Base-by-base conservation (phyloP, 2,797 vertebrate genomes). In the Florisuga fusca region DNA sequence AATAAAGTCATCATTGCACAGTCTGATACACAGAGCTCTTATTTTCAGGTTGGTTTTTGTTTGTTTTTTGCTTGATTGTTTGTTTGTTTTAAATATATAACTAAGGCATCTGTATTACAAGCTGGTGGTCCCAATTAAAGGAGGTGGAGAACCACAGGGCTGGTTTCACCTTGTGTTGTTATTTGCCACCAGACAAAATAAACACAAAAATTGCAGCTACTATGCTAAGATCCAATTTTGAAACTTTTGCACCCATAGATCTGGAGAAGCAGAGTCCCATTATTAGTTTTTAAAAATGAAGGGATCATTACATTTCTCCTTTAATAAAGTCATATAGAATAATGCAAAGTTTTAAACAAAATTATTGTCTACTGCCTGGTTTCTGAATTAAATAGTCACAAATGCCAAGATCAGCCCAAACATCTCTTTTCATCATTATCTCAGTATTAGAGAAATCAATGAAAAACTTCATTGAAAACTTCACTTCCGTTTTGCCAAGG, bases 1-100 rank as follows among this genome's bases (percentile, higher is more conserved):
- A 96, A 95, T 93, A 92, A 93, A 94, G 69, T 62, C 68, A 89
- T 94, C 87, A 88, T 73, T 2, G 1, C 45, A 48, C 38, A 83
- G 62, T 83, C 33, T 74, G 73, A 92, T 83, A 66, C 69, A 89
- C 43, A 34, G 15, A 63, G 20, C 34, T 78, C 68, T 80, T 33
- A 38, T 78, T 80, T 90, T n/a, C 75, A 69, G 38, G 31, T n/a
- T 68, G 2, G 2, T 0, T 46, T 46, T 18, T 45, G 15, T 16
- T 19, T 46, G 45, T 20, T 46, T 46, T 46, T 46, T 46, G 20
- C 38, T 41, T 41, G 38, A 41, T 41, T 41, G 38, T 38, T 46
- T 46, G 46, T 21, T 21, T 48, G 22, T 50, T 50, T 48, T 51
- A 23, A 23, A 50, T 6, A 84, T 22, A 3, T 43, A 76, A 54